Percentiles rank a stretch among this genome's conserved stretches.
Evolutionary conservation across 2,888 invertebrate genomes (phyloP).

Genomic region (Scaptomyza polygonia): DNA sequence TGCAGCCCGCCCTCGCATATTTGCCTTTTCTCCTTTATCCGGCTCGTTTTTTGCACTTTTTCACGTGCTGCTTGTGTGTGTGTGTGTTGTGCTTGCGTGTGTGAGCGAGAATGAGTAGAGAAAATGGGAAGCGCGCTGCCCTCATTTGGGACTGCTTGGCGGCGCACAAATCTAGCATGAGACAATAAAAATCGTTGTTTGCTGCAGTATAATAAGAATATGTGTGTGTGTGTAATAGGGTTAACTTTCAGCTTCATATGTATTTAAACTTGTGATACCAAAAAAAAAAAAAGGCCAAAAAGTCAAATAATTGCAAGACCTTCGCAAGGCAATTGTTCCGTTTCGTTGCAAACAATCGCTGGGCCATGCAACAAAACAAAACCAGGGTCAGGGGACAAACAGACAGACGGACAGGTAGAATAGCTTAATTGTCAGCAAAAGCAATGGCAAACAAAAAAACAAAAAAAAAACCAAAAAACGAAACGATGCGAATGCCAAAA

Average conservation of each 20-base stretch:
- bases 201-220: constrained; percentile 39
- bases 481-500: constrained; percentile 11
- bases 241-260: constrained; percentile 48
- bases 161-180: constrained; percentile 69
- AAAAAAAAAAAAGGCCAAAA: constrained; percentile 21
- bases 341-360: constrained; percentile 14
- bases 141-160: constrained; percentile 72
- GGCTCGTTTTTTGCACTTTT: background rate
- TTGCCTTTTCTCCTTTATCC: background rate
- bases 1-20: constrained; percentile 38
- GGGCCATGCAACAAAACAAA: constrained; percentile 16
- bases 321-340: constrained; percentile 29
- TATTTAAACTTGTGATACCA: constrained; percentile 43
- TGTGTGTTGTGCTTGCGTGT: constrained; percentile 28
- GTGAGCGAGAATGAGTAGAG: constrained; percentile 1
- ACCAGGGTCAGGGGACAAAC: constrained; percentile 24
- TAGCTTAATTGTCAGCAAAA: constrained; percentile 59
- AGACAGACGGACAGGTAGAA: constrained; percentile 34
- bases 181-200: constrained; percentile 67
- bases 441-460: constrained; percentile 16
- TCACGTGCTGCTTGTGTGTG: constrained; percentile 1
- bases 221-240: constrained; percentile 1
- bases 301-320: constrained; percentile 36
- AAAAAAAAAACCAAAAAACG: too few relatives aligned
- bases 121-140: constrained; percentile 70